A percentile compares a stretch with the other conserved stretches of the same genome.
Evolutionary conservation across 2,113 vertebrate genomes (phyloP).

Genomic region (Lagopus muta): DNA sequence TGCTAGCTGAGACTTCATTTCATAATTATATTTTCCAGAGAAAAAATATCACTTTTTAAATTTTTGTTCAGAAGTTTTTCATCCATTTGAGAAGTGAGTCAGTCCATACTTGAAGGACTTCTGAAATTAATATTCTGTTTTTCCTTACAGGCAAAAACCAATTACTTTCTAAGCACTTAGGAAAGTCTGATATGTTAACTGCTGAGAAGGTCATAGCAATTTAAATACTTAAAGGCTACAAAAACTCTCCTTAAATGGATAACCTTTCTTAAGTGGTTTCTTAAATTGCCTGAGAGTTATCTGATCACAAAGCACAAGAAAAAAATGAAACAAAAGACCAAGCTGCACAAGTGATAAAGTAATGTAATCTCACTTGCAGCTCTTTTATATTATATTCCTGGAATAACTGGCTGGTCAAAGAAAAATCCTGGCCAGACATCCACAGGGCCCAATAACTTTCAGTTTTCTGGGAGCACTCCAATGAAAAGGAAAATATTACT

Average conservation of each 20-base stretch:
- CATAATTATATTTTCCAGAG: not conserved
- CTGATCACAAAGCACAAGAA: not conserved
- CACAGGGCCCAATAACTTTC: not conserved
- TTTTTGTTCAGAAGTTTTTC: not conserved
- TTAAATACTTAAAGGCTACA: slow-evolving; percentile 37
- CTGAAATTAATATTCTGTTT: not conserved
- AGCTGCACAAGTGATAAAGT: not conserved
- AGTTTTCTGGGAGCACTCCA: not conserved
- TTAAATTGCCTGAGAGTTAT: slow-evolving; percentile 6
- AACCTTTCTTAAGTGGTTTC: slow-evolving; percentile 9
- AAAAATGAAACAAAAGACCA: not conserved
- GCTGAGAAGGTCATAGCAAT: slow-evolving; percentile 1
- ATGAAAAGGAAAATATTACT: not conserved
- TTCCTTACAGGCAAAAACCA: not conserved
- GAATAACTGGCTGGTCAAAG: not conserved
- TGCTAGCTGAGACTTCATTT: not conserved
- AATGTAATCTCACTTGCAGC: not conserved
- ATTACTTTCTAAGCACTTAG: not conserved
- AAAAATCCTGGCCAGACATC: not conserved
- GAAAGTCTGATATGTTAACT: not conserved
- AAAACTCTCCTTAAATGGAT: not conserved
- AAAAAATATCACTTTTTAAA: not conserved
- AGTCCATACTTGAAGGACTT: not conserved
- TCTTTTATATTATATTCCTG: not conserved
- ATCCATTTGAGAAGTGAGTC: not conserved